Evolutionary conservation across 2,797 vertebrate species (phyloP).

Genomic region (Hypotaenidia okinawae): DNA sequence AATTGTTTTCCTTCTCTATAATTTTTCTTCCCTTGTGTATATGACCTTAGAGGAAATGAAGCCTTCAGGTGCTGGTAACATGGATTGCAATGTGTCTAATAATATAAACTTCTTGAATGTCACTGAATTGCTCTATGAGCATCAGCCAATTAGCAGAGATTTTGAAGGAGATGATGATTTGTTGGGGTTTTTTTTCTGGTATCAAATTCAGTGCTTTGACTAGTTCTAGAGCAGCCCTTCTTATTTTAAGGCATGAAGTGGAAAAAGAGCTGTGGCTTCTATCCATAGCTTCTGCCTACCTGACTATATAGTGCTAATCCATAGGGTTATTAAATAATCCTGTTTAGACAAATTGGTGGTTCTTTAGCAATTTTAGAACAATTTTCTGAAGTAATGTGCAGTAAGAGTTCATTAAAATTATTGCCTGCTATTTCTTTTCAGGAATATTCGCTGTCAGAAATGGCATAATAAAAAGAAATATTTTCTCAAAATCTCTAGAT

Average conservation of each 20-base stretch:
- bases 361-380: constrained; percentile 57
- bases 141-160: not conserved
- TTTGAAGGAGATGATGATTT: not conserved
- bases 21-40: not conserved
- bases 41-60: not conserved
- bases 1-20: not conserved
- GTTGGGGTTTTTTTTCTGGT: not conserved
- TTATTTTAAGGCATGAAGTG: not conserved
- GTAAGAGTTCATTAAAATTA: constrained; percentile 64
- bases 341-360: constrained; percentile 58
- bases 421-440: constrained; percentile 56
- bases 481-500: not conserved
- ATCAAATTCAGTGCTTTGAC: not conserved
- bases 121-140: not conserved
- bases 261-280: not conserved
- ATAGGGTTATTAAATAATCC: constrained; percentile 25
- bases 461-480: not conserved
- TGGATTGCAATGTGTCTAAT: not conserved
- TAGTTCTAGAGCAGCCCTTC: not conserved
- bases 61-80: not conserved
- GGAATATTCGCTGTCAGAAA: constrained; percentile 62
- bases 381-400: constrained; percentile 53
- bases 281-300: not conserved
- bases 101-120: not conserved
- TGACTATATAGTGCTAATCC: not conserved